A percentile compares a stretch with the other conserved stretches of the same genome.
Evolutionary conservation across 35 echinoderm and acorn worm genomes (phyloP).

Genomic region (Acanthaster planci): DNA sequence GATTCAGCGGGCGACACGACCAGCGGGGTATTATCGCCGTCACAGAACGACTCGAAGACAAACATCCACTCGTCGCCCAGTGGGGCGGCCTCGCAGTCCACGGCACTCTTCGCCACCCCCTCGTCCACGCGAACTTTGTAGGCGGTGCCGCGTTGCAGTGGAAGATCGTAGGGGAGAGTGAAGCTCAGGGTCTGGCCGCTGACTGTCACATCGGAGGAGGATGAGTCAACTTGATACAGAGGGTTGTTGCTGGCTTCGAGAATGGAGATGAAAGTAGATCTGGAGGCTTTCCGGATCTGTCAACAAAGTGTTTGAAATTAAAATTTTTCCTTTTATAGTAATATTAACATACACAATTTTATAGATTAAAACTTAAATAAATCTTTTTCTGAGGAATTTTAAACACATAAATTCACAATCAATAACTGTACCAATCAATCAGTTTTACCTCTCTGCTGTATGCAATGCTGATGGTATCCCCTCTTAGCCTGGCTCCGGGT

Average conservation of each 20-base stretch:
- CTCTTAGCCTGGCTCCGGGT: neutral
- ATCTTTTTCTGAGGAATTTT: too few species aligned
- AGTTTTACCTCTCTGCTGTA: constrained; percentile 2
- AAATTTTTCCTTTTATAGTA: too few species aligned
- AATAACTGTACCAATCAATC: too few species aligned
- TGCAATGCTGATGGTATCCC: neutral
- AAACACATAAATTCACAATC: too few species aligned
- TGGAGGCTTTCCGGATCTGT: neutral
- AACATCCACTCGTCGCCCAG: neutral
- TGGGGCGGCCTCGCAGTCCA: constrained; percentile 3
- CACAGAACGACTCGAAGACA: constrained; percentile 9
- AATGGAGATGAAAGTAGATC: neutral
- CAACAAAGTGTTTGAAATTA: too few species aligned
- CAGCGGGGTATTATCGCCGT: neutral
- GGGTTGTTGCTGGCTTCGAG: constrained; percentile 4
- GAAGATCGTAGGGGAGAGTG: constrained; percentile 16
- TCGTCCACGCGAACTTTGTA: constrained; percentile 11
- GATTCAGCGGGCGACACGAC: neutral
- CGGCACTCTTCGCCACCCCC: neutral
- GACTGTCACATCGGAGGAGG: neutral
- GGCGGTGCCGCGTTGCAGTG: neutral
- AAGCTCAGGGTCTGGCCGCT: neutral
- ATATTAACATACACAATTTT: too few species aligned
- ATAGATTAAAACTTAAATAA: too few species aligned
- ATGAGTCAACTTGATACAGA: neutral